Conservation (phyloP, 2,113 vertebrate genomes). For the Perognathus longimembris region DNA sequence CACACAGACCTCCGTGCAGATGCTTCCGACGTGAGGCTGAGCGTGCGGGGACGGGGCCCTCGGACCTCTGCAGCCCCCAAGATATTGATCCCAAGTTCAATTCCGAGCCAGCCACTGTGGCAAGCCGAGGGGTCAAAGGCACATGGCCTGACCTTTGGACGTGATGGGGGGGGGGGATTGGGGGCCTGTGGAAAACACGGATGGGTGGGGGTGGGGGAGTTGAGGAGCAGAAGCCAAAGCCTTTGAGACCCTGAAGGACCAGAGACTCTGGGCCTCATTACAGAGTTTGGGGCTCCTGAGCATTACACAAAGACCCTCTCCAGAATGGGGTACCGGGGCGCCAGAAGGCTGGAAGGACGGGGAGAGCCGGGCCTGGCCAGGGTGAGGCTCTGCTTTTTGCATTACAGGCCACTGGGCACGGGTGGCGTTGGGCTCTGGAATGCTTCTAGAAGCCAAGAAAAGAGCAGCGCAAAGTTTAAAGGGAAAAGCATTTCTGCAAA, state of each 20-base stretch:
- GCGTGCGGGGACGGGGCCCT: not conserved
- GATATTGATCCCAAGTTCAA: not conserved
- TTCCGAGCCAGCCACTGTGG: not conserved
- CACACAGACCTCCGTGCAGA: slow-evolving; percentile 45
- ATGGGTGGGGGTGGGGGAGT: fast-evolving
- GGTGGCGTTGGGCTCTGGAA: not conserved
- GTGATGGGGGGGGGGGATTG: fast-evolving
- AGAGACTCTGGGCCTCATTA: not conserved
- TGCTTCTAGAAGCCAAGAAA: not conserved
- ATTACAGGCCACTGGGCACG: not conserved
- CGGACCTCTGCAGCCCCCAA: fast-evolving
- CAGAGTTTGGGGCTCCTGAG: not conserved
- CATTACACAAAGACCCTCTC: not conserved
- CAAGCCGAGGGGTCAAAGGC: fast-evolving
- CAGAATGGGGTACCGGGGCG: fast-evolving
- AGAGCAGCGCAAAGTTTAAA: not conserved
- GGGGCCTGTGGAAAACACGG: not conserved
- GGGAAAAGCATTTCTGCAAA: not conserved
- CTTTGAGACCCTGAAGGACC: not conserved
- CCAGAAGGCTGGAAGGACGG: not conserved
- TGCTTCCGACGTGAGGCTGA: slow-evolving; percentile 40
- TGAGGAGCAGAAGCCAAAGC: not conserved
- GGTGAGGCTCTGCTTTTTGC: fast-evolving
- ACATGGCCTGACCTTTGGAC: not conserved
- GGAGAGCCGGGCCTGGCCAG: too few species aligned